These are phyloP conservation scores for Helogale parvula DNA, from an alignment of 2,113 vertebrate genomes.

Conservation along the genomic window DNA sequence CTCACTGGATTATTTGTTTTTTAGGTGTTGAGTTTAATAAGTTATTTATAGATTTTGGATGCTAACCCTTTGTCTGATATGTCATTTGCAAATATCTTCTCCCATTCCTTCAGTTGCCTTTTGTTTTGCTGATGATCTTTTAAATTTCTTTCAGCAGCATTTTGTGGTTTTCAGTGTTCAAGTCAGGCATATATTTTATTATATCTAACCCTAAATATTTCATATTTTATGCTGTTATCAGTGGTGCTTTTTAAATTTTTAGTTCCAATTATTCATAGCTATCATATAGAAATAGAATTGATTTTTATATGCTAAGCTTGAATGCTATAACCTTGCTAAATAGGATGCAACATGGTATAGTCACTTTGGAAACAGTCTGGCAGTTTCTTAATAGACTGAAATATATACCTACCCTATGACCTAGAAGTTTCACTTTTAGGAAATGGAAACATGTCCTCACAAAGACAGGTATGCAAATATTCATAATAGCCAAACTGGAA, in stretches of 20 bases:
- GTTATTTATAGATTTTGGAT: too few relatives aligned
- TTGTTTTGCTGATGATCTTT: neutral
- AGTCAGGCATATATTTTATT: slow-evolving; percentile 25
- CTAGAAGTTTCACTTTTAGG: slow-evolving; percentile 49
- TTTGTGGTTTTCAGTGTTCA: slow-evolving; percentile 38
- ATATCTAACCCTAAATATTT: slow-evolving; percentile 35
- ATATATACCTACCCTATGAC: neutral
- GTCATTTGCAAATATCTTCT: too few relatives aligned
- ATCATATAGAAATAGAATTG: slow-evolving; percentile 28
- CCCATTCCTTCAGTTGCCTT: too few relatives aligned
- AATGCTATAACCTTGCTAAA: slow-evolving; percentile 39
- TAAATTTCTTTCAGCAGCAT: neutral
- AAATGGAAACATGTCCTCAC: neutral
- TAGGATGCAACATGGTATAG: neutral
- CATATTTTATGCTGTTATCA: slow-evolving; percentile 23
- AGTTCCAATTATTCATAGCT: slow-evolving; percentile 6
- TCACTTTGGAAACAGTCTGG: neutral
- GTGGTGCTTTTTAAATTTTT: neutral
- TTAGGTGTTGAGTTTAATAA: too few relatives aligned
- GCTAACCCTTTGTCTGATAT: too few relatives aligned
- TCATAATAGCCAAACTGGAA: slow-evolving; percentile 27
- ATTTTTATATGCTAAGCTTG: slow-evolving; percentile 34
- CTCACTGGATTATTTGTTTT: too few relatives aligned
- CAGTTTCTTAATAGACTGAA: slow-evolving; percentile 31
- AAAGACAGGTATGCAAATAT: slow-evolving; percentile 31